Base-by-base conservation (phyloP, 2,113 vertebrate species). In the Chaetodon auriga region DNA sequence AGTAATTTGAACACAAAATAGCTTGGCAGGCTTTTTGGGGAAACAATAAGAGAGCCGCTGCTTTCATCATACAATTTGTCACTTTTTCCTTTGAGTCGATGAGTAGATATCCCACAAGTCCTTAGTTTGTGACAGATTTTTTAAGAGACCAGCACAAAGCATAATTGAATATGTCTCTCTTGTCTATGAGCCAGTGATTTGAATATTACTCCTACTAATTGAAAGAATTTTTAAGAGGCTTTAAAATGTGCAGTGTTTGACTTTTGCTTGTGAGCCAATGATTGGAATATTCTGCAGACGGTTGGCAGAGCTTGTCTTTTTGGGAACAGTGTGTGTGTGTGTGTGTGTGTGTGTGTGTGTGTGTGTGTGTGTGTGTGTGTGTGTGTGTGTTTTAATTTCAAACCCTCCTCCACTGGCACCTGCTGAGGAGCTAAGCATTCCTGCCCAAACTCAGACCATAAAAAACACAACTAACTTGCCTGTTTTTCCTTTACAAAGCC, bases 271-370 rank as follows among this genome's bases (percentile, higher is more conserved):
- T 35, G 43, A 81, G 73, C 69, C 61, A 70, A n/a, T 65, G n/a
- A 75, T 87, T 81, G 45, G n/a, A 88, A 82, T 80, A 84, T 75
- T 82, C 4, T 61, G 49, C 72, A 21, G 66, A 38, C 38, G 23
- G 48, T 85, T 88, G 79, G 83, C 82, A 89, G 78, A 80, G 64
- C 75, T 87, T 80, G 66, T 66, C 35, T 86, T 80, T 88, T 81
- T 30, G 23, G 71, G 54, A 71, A 54, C 58, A 49, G n/a, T 48
- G 12, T 36, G 14, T 43, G 36, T 54, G 13, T 68, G 14, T 45
- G 23, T 60, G 58, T 68, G n/a, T n/a, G n/a, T n/a, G n/a, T n/a
- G n/a, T n/a, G n/a, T n/a, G n/a, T n/a, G n/a, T n/a, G n/a, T n/a
- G n/a, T n/a, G n/a, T n/a, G n/a, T n/a, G n/a, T n/a, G n/a, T n/a